These are phyloP conservation scores for Echeneis naucrates DNA, from an alignment of 2,797 vertebrate species.

Conservation along the genomic window DNA sequence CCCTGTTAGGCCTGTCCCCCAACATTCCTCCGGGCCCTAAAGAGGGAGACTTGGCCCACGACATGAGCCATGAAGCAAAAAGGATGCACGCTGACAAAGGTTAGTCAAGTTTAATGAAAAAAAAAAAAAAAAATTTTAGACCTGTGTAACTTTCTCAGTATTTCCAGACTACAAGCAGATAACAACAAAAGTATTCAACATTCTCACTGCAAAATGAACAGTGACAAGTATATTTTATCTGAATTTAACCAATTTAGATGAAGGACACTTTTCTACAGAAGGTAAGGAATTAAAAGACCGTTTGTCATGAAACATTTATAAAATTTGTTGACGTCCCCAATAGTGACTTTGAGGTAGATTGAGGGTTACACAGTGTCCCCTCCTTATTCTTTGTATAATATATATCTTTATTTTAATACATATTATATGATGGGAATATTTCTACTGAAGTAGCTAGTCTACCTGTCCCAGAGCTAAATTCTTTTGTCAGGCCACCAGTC, in stretches of 20 bases:
- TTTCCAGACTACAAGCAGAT: not conserved
- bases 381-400: not conserved
- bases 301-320: not conserved
- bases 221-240: too few species aligned
- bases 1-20: constrained; percentile 96
- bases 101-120: constrained; percentile 69
- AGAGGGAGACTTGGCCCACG: constrained; percentile 98
- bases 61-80: constrained; percentile 94
- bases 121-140: not conserved
- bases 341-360: not conserved
- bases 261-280: not conserved
- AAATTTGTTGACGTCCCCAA: constrained; percentile 3
- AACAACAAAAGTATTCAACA: not conserved
- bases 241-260: constrained; percentile 2
- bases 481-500: too few species aligned
- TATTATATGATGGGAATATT: not conserved
- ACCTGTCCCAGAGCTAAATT: not conserved
- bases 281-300: not conserved
- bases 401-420: not conserved
- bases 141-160: not conserved
- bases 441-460: not conserved
- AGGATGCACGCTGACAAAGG: constrained; percentile 98
- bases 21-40: constrained; percentile 95
- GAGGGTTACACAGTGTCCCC: not conserved
- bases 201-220: not conserved